Percentiles rank a stretch among this genome's conserved stretches.
These are phyloP conservation scores for Pogonocherus hispidulus DNA, from an alignment of 2,888 invertebrate genomes.

Conservation along the genomic window DNA sequence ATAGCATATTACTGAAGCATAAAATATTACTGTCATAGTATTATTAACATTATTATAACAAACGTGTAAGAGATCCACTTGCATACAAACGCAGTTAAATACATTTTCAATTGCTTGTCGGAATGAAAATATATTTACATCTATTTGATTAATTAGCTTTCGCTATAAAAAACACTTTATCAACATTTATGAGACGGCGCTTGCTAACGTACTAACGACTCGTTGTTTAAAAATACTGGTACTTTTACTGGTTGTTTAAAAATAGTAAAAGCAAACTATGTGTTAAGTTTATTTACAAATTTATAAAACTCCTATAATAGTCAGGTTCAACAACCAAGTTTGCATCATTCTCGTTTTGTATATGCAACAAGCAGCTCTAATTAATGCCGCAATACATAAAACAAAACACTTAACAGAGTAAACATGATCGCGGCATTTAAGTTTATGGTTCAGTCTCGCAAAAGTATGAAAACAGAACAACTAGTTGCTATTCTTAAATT, in stretches of 20 bases:
- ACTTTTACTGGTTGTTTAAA: slow-evolving; percentile 7
- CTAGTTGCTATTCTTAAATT: neutral
- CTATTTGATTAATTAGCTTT: neutral
- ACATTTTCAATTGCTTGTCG: neutral
- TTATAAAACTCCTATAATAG: slow-evolving; percentile 18
- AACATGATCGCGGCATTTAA: neutral
- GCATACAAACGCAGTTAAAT: neutral
- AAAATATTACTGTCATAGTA: too few relatives aligned
- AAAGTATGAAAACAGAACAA: neutral
- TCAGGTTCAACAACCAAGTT: slow-evolving; percentile 37
- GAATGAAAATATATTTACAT: neutral
- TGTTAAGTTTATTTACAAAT: slow-evolving; percentile 29
- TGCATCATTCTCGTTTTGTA: slow-evolving; percentile 26
- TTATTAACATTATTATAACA: neutral
- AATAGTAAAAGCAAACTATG: slow-evolving; percentile 12
- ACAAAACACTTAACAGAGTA: neutral
- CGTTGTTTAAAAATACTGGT: slow-evolving; percentile 22
- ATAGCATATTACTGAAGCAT: too few relatives aligned
- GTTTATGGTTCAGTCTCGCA: neutral
- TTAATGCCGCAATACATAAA: slow-evolving; percentile 9
- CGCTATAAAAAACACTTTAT: neutral
- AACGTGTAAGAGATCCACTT: neutral
- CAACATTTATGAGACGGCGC: neutral
- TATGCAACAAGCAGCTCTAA: slow-evolving; percentile 14
- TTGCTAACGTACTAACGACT: neutral